Percentiles rank a stretch among this genome's conserved stretches.
Conservation (phyloP, 2,888 invertebrate species). For the Terebella lapidaria region DNA sequence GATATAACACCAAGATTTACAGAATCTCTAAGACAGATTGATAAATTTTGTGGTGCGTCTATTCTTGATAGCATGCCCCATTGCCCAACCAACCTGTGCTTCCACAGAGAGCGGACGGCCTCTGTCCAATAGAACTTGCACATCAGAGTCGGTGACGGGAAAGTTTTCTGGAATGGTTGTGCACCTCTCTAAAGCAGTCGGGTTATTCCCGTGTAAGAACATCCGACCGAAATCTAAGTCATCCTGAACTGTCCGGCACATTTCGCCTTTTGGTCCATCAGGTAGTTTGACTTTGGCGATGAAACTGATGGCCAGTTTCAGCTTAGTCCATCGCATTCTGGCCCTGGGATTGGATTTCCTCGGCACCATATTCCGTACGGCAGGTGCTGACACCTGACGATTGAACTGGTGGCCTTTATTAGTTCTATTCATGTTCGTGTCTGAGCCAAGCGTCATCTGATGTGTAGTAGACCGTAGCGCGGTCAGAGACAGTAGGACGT, state of each 20-base stretch:
- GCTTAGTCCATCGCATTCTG: conserved; percentile 20
- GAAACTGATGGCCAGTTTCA: conserved; percentile 24
- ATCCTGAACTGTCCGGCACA: conserved; percentile 24
- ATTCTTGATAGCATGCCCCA: no score
- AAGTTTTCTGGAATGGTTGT: conserved; percentile 16
- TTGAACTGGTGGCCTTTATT: neutral
- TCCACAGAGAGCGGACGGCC: conserved; percentile 11
- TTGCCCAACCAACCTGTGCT: neutral
- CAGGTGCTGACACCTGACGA: neutral
- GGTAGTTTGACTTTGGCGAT: conserved; percentile 20
- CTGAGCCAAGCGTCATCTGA: neutral
- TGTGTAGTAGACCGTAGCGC: conserved; percentile 3
- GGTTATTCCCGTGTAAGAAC: conserved; percentile 21
- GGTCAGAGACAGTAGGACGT: conserved; percentile 16
- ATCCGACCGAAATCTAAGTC: conserved; percentile 22
- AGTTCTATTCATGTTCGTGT: neutral
- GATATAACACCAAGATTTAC: no score
- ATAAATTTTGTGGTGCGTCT: no score
- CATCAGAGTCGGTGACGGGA: conserved; percentile 12
- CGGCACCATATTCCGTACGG: neutral
- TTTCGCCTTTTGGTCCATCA: conserved; percentile 25
- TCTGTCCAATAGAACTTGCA: conserved; percentile 12
- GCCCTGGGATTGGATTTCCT: conserved; percentile 8
- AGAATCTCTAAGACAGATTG: no score
- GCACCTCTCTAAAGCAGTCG: conserved; percentile 13